Base-by-base conservation (phyloP, 2,113 vertebrate species). In the Antennarius striatus region DNA sequence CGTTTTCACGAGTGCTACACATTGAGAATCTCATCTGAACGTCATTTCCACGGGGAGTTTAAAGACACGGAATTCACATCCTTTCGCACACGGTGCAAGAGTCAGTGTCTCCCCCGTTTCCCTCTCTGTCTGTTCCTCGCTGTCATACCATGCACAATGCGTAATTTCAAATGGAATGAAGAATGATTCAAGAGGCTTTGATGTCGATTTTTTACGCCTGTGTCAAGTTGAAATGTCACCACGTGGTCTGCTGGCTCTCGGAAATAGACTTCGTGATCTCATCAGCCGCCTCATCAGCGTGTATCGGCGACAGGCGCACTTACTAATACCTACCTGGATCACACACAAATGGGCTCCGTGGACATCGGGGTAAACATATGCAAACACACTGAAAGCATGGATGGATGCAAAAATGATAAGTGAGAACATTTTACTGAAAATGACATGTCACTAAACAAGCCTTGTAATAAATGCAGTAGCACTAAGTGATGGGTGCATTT, bases 171-270 rank as follows among this genome's bases (percentile, higher is more conserved):
- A 83, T 72, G 68, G 71, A 78, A 74, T 43, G 58, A 72, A n/a
- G n/a, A 68, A 70, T 56, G 50, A 83, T 88, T 88, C 50, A 48
- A 58, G 80, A 80, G 59, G 62, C 61, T 66, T 85, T 78, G 78
- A 77, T 75, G 73, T 67, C 75, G 73, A 81, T 84, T 88, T 80
- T 81, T 65, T 79, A 84, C 58, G 49, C 71, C 62, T 68, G 71
- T 64, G 63, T 80, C 55, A 56, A 60, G 62, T 73, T 61, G 40
- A 87, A 87, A 87, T 80, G 52, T 71, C 83, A 83, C 72, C 76
- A 80, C 78, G 63, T 53, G 61, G 57, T 69, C 53, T 29, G 5
- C 32, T 60, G 54, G 51, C 59, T 75, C 61, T 67, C 64, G 71
- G 59, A 84, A 77, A 83, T 72, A 55, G 22, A 52, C 60, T 60